These are phyloP conservation scores for Dicyema japonicum DNA, from an alignment of 1,140 invertebrate genomes.

Conservation along the genomic window DNA sequence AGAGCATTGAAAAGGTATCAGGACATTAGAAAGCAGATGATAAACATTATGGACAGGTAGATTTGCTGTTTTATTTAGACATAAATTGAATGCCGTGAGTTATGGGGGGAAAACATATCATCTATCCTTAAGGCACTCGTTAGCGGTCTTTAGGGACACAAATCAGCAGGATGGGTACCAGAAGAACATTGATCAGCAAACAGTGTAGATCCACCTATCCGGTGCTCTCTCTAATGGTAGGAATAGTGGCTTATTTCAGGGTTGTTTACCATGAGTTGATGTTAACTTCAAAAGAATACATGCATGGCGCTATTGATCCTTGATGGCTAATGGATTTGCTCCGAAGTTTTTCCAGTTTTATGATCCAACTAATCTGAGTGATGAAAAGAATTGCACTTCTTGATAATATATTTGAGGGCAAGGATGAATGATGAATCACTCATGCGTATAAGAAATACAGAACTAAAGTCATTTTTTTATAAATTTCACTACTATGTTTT, in stretches of 20 bases:
- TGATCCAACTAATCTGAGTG: slow-evolving; percentile 82
- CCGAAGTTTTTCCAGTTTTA: slow-evolving; percentile 93
- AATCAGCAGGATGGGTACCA: slow-evolving; percentile 93
- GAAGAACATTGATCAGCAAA: slow-evolving; percentile 77
- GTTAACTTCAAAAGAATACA: slow-evolving; percentile 94
- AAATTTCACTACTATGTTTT: no score
- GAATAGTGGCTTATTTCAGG: slow-evolving; percentile 24
- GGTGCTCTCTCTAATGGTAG: slow-evolving; percentile 85
- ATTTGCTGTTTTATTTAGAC: slow-evolving; percentile 24
- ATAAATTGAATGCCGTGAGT: slow-evolving; percentile 84
- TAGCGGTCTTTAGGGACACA: slow-evolving; percentile 87
- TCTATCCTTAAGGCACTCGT: slow-evolving; percentile 86
- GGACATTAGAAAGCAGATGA: slow-evolving; percentile 78
- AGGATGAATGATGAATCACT: slow-evolving; percentile 92
- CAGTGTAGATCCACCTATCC: slow-evolving; percentile 92
- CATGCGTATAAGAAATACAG: slow-evolving; percentile 23
- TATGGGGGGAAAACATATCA: slow-evolving; percentile 69
- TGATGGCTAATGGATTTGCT: no score
- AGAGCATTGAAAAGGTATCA: slow-evolving; percentile 74
- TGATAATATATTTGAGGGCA: slow-evolving; percentile 95
- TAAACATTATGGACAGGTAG: slow-evolving; percentile 78
- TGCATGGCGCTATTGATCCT: no score
- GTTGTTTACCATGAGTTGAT: slow-evolving; percentile 93
- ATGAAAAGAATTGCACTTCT: slow-evolving; percentile 92
- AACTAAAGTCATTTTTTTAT: slow-evolving; percentile 21